A percentile compares a stretch with the other conserved stretches of the same genome.
phyloP scores from a whole-genome alignment of 2,113 vertebrate genomes.

The Corythaixoides concolor region DNA sequence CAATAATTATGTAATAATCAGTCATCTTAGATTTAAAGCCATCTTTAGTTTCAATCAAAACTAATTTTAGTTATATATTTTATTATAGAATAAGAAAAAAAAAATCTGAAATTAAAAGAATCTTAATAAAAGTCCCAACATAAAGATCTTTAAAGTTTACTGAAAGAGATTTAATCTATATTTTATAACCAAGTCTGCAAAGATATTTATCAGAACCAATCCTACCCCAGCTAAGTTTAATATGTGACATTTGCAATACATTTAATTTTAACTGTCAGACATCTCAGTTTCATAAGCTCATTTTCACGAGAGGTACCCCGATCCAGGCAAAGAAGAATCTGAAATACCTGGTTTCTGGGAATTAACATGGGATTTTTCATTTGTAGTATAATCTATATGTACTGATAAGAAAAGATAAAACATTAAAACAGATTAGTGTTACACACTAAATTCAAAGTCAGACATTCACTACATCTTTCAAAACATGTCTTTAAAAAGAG shows the following conservation, averaged over 20 bases:
- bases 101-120: neutral
- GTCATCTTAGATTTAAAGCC: neutral
- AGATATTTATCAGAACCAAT: neutral
- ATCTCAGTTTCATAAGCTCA: neutral
- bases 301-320: neutral
- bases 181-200: neutral
- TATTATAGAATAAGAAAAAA: neutral
- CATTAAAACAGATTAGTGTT: neutral
- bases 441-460: neutral
- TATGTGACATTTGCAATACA: neutral
- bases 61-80: neutral
- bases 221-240: neutral
- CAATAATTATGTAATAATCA: neutral
- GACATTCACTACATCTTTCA: neutral
- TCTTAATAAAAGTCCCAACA: neutral
- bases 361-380: neutral
- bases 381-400: neutral
- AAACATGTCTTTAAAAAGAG: neutral
- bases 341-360: neutral
- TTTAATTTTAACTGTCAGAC: neutral
- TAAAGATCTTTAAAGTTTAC: neutral
- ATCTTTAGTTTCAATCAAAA: slow-evolving; percentile 14
- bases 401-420: neutral
- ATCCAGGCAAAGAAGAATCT: neutral
- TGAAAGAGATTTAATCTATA: neutral